phyloP scores from a whole-genome alignment of 2,113 vertebrate species.

The Coptodon rendalli region DNA sequence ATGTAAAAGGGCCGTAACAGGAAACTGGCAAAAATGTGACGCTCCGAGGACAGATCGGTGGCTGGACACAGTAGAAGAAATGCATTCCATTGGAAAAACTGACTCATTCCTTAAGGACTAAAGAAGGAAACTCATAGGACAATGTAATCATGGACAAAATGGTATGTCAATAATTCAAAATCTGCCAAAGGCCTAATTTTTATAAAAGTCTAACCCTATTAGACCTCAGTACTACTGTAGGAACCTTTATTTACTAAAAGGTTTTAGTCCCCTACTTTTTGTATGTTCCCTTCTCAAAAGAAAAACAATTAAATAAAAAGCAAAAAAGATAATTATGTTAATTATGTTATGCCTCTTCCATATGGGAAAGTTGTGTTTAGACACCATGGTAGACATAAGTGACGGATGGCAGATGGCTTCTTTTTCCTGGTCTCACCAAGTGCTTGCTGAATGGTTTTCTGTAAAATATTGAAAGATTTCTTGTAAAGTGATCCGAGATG shows the following conservation, averaged over 20 bases:
- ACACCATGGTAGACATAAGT: not conserved
- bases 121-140: not conserved
- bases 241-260: not conserved
- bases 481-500: not conserved
- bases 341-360: not conserved
- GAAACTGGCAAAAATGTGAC: not conserved
- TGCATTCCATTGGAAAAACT: not conserved
- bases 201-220: not conserved
- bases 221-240: not conserved
- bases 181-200: not conserved
- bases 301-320: not conserved
- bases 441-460: not conserved
- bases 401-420: not conserved
- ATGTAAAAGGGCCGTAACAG: not conserved
- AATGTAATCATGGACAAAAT: not conserved
- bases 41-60: not conserved
- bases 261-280: not conserved
- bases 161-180: not conserved
- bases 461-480: not conserved
- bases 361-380: not conserved
- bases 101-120: not conserved
- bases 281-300: not conserved
- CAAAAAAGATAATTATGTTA: not conserved
- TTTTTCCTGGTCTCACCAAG: not conserved
- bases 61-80: not conserved